Base-by-base conservation (phyloP, 2,113 vertebrate genomes). In the Australoheros scitulus region DNA sequence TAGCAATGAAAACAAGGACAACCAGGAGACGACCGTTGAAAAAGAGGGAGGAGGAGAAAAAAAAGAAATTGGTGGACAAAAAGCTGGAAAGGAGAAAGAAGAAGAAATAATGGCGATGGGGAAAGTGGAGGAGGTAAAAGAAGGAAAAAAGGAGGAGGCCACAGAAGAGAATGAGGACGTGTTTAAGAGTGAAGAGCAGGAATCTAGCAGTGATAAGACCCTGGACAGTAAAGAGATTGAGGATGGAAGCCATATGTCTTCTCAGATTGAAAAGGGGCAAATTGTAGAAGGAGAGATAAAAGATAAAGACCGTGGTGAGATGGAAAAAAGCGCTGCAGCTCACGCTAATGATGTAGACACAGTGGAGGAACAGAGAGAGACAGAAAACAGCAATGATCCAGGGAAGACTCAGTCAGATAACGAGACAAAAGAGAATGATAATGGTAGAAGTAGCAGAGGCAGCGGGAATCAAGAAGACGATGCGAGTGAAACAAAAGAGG, bases 21-120 rank as follows among this genome's bases (percentile, higher is more conserved):
- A 95, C 50, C 95, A 96, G 93, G 95, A 96, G 82, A 94, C 95
- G 92, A 95, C 94, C 4, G 94, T 92, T 29, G 89, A 89, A 29
- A 57, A 61, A 61, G 81, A 75, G 34, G 81, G 1, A 68, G 86
- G 14, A 56, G 52, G 18, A 15, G 55, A 58, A 36, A 26, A 57
- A 24, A 68, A 11, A 92, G 93, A 95, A 55, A 93, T 95, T 38
- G 93, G 96, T 93, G 96, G 96, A 88, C 94, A 95, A 93, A 94
- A 94, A 11, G 96, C 94, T 60, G 91, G 88, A 18, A 29, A 70
- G 59, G 43, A 65, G 86, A 41, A 29, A 56, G 26, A 80, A 34
- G 63, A 15, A 36, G 50, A 52, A 50, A 8, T 76, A 50, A 47
- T 61, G 11, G 86, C 77, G 2, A 34, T 38, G 36, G 81, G 85